Evolutionary conservation across 2,888 invertebrate species (phyloP), one percentile per base, ranked within the genome.

Genomic region (Auanema freiburgensis): DNA sequence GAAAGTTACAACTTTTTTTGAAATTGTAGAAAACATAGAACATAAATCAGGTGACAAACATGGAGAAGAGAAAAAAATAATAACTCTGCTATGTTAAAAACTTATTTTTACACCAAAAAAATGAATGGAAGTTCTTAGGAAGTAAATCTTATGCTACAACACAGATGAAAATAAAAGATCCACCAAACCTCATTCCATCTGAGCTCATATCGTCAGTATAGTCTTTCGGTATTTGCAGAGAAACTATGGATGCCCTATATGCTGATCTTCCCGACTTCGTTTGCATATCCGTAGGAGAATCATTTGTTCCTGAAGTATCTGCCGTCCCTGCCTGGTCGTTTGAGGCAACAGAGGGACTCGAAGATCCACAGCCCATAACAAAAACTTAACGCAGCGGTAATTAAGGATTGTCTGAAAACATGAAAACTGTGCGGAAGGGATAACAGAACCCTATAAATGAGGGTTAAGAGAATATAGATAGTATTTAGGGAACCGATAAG

Each of bases 131-230:
- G 46, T 5, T 11, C 11, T 23, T 23, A 46, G 16, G 46, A 23
- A 46, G 18, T 46, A 18, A 23, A 24, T 55, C 40, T 23, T 42
- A 4, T 1, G n/a, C 61, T 33, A 18, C 46, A 8, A 46, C 8
- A 11, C 8, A 23, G 8, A 16, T 23, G 21, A 46, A 46, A 46
- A 46, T 46, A 24, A 52, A 16, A 52, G 21, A 23, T n/a, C 8
- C 18, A 21, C 5, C n/a, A 49, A 16, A 60, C 71, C 71, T 71
- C 59, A 68, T 54, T 0, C 65, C 70, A 50, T 72, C 72, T 2
- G 72, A 72, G 57, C 68, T 70, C n/a, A 67, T 54, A 56, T 72
- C 69, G 57, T 72, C 72, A 1, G 57, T 63, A 16, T 63, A 63
- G 5, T 72, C 62, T 42, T 57, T 61, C 1, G 72, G 72, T 46